Evolutionary conservation across 2,797 vertebrate species (phyloP).

Genomic region (Melanotaenia trifasciata): DNA sequence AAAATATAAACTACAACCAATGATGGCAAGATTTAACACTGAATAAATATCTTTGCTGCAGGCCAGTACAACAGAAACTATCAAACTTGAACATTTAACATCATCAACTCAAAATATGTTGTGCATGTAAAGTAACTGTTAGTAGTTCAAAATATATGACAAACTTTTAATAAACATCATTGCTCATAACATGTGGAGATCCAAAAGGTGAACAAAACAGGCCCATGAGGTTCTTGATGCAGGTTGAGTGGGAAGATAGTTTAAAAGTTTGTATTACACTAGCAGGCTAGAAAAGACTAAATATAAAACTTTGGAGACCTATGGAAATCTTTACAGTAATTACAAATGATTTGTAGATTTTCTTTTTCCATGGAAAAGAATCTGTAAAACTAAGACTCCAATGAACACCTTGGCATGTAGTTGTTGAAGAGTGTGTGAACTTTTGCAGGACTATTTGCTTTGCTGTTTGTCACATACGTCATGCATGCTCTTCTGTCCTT

Average conservation of each 20-base stretch:
- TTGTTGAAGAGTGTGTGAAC: not conserved
- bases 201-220: not conserved
- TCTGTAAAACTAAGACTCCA: not conserved
- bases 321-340: too few species aligned
- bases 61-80: too few species aligned
- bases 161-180: not conserved
- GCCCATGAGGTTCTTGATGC: too few species aligned
- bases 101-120: not conserved
- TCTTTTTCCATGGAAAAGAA: not conserved
- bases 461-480: not conserved
- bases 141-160: not conserved
- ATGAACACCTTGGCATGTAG: not conserved
- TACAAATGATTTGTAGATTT: not conserved
- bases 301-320: too few species aligned
- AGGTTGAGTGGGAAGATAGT: too few species aligned
- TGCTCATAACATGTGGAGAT: not conserved
- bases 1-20: not conserved
- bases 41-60: not conserved
- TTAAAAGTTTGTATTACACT: too few species aligned
- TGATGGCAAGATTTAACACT: not conserved
- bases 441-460: not conserved
- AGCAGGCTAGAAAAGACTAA: too few species aligned
- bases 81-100: not conserved
- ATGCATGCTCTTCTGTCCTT: not conserved
- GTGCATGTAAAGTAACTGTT: not conserved